Evolutionary conservation across 2,797 vertebrate species (phyloP).

Genomic region (Muscicapa comitata): DNA sequence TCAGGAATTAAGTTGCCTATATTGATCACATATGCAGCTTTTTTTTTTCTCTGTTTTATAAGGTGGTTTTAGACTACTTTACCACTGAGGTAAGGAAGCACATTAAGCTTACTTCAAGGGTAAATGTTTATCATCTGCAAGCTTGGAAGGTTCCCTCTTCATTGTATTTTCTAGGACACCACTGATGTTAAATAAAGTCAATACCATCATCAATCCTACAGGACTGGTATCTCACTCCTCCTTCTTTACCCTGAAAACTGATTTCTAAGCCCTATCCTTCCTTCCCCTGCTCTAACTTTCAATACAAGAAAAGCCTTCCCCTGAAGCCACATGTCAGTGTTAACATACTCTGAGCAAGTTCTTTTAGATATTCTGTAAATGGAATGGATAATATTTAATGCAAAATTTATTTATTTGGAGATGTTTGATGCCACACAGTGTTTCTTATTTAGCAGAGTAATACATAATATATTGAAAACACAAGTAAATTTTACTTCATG

Average conservation of each 20-base stretch:
- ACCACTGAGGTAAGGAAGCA: neutral
- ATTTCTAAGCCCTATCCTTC: neutral
- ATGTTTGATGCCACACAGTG: neutral
- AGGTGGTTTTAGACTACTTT: neutral
- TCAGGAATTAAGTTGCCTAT: neutral
- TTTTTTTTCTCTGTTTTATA: neutral
- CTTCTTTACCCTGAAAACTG: neutral
- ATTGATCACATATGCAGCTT: fast-evolving
- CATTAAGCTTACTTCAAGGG: neutral
- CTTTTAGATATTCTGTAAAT: neutral
- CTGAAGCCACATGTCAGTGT: neutral
- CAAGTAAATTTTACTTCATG: neutral
- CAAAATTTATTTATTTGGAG: neutral
- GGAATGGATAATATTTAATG: neutral
- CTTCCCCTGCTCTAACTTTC: neutral
- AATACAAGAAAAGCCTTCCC: neutral
- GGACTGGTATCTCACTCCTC: neutral
- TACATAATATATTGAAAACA: neutral
- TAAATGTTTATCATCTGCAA: neutral
- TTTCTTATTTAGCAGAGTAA: neutral
- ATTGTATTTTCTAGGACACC: neutral
- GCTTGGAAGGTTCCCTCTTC: neutral
- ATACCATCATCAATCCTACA: neutral
- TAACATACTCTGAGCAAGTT: neutral
- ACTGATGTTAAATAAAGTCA: neutral